Evolutionary conservation across 2,797 vertebrate genomes (phyloP).

Genomic region (Pteropus rufus): DNA sequence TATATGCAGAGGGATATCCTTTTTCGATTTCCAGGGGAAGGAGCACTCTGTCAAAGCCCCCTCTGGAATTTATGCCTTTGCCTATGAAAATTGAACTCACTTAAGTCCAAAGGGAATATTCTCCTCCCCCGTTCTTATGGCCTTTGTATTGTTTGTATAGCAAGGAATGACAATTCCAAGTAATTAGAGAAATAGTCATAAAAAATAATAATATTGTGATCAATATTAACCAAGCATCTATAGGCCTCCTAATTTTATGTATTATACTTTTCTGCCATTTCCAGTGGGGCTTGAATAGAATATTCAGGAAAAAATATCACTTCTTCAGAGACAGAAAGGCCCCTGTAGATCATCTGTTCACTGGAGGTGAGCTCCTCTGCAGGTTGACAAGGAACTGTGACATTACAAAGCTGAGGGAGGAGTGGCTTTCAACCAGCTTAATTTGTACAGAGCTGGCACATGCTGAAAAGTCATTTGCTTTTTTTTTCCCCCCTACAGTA

Average conservation of each 20-base stretch:
- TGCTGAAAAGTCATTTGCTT: slow-evolving; percentile 69
- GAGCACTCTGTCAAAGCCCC: slow-evolving; percentile 22
- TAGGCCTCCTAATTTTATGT: neutral
- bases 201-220: slow-evolving; percentile 50
- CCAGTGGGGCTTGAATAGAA: slow-evolving; percentile 48
- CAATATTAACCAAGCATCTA: slow-evolving; percentile 11
- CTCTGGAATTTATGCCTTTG: neutral
- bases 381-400: slow-evolving; percentile 69
- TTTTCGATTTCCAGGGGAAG: slow-evolving; percentile 54
- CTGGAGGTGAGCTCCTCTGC: slow-evolving; percentile 64
- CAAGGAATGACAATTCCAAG: neutral
- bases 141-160: neutral
- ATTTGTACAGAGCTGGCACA: slow-evolving; percentile 48
- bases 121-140: neutral
- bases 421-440: slow-evolving; percentile 63
- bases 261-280: neutral
- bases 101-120: slow-evolving; percentile 5
- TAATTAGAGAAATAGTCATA: neutral
- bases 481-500: neutral
- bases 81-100: neutral
- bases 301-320: slow-evolving; percentile 55
- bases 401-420: slow-evolving; percentile 52
- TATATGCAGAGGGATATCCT: neutral
- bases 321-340: slow-evolving; percentile 66
- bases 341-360: slow-evolving; percentile 67